phyloP scores from a whole-genome alignment of 2,797 vertebrate species.

The Lates japonicus region DNA sequence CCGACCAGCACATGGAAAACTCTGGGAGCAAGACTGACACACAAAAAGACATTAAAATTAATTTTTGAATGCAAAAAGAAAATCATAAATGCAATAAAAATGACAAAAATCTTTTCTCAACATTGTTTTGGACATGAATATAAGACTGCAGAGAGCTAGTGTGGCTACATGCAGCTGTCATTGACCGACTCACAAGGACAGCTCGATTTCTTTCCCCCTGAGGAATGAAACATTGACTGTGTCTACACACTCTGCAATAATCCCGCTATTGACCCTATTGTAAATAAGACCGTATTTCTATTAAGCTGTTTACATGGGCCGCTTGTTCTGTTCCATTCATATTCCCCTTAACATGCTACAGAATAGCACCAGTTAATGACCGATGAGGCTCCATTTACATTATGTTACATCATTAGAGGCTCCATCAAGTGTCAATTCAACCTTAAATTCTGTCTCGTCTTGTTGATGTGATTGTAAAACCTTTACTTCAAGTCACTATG shows the following conservation, averaged over 20 bases:
- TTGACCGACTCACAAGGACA: conserved; percentile 63
- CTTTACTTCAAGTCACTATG: neutral
- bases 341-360: conserved; percentile 8
- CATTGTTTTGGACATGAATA: conserved; percentile 9
- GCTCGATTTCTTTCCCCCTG: conserved; percentile 58
- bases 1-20: conserved; percentile 94
- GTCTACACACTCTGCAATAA: conserved; percentile 44
- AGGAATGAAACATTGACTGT: conserved; percentile 63
- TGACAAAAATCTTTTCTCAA: neutral
- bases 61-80: neutral
- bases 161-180: conserved; percentile 41
- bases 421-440: neutral
- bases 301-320: conserved; percentile 49
- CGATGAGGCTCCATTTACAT: conserved; percentile 20
- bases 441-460: neutral
- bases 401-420: conserved; percentile 16
- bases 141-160: conserved; percentile 20
- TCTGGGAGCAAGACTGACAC: conserved; percentile 94
- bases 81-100: neutral
- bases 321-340: conserved; percentile 37
- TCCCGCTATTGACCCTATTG: conserved; percentile 41
- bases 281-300: conserved; percentile 63
- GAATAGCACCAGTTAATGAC: conserved; percentile 4
- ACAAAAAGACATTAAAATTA: conserved; percentile 44
- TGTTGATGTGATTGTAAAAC: neutral